Conservation (phyloP, 2,888 invertebrate species). For the Scaptomyza tumidula region DNA sequence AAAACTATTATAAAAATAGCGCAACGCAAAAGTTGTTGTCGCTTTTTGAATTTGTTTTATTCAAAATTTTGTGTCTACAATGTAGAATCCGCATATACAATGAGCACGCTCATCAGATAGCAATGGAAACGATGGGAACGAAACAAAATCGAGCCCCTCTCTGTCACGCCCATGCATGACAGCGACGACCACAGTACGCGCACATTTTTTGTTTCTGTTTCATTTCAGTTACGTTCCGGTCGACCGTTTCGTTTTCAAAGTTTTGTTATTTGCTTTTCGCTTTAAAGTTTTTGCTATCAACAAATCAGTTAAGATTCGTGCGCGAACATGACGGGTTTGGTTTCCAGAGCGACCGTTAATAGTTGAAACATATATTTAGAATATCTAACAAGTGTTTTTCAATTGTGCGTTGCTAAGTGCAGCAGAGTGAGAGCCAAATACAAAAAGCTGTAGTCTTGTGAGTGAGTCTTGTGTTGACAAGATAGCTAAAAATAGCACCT, state of each 20-base stretch:
- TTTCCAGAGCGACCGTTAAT: constrained; percentile 60
- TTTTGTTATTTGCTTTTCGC: constrained; percentile 46
- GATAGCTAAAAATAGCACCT: constrained; percentile 11
- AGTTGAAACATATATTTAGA: constrained; percentile 52
- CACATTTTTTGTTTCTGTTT: no score
- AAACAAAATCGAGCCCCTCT: constrained; percentile 4
- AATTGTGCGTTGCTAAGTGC: constrained; percentile 61
- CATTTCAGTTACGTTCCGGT: constrained; percentile 40
- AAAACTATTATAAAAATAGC: constrained; percentile 45
- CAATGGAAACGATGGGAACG: constrained; percentile 20
- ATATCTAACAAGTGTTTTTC: constrained; percentile 55
- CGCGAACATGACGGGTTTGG: constrained; percentile 74
- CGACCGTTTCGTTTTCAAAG: constrained; percentile 44
- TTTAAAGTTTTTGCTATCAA: constrained; percentile 64
- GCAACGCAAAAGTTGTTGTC: constrained; percentile 27
- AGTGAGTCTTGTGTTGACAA: constrained; percentile 21
- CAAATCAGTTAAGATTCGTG: constrained; percentile 76
- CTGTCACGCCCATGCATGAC: constrained; percentile 17
- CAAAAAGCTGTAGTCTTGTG: constrained; percentile 14
- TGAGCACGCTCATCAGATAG: background rate
- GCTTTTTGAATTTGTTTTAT: constrained; percentile 19
- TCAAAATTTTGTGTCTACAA: constrained; percentile 1
- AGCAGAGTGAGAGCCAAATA: constrained; percentile 41
- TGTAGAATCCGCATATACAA: background rate
- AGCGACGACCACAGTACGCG: background rate